A percentile compares a stretch with the other conserved stretches of the same genome.
Conservation (phyloP, 2,113 vertebrate species). For the Rhineura floridana region DNA sequence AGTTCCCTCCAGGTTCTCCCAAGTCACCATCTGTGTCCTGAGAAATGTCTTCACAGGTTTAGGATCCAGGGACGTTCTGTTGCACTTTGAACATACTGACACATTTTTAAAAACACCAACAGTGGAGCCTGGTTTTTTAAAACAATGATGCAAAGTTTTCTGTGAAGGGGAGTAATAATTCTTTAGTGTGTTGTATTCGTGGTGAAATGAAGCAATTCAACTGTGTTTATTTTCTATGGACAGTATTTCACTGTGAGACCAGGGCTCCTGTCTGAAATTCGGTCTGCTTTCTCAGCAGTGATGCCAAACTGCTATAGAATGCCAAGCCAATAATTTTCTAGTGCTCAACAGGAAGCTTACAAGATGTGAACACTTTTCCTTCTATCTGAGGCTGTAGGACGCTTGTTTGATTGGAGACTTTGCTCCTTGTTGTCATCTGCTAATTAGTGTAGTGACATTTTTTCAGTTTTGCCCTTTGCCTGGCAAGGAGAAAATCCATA, state of each 20-base stretch:
- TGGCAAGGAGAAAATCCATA: constrained; percentile 25
- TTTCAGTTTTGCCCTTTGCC: constrained; percentile 41
- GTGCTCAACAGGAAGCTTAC: constrained; percentile 6
- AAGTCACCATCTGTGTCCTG: not conserved
- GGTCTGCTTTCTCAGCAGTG: not conserved
- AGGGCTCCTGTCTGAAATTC: not conserved
- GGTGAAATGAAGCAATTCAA: constrained; percentile 13
- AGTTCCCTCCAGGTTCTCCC: not conserved
- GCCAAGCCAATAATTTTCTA: not conserved
- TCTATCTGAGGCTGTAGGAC: constrained; percentile 3
- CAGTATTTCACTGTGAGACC: not conserved
- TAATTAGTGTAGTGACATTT: not conserved
- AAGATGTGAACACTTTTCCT: constrained; percentile 25
- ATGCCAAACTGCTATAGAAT: constrained; percentile 12
- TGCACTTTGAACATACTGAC: not conserved
- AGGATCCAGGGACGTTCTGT: not conserved
- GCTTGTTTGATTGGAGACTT: constrained; percentile 25
- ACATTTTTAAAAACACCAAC: not conserved
- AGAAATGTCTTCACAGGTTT: not conserved
- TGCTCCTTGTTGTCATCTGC: constrained; percentile 5
- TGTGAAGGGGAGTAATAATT: not conserved
- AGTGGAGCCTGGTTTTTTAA: not conserved
- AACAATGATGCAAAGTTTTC: not conserved
- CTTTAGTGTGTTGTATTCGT: not conserved
- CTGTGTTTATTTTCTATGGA: constrained; percentile 8